Evolutionary conservation across 2,113 vertebrate species (phyloP), one percentile per base, ranked within the genome.

Genomic region (Rhegmatorhina hoffmannsi): DNA sequence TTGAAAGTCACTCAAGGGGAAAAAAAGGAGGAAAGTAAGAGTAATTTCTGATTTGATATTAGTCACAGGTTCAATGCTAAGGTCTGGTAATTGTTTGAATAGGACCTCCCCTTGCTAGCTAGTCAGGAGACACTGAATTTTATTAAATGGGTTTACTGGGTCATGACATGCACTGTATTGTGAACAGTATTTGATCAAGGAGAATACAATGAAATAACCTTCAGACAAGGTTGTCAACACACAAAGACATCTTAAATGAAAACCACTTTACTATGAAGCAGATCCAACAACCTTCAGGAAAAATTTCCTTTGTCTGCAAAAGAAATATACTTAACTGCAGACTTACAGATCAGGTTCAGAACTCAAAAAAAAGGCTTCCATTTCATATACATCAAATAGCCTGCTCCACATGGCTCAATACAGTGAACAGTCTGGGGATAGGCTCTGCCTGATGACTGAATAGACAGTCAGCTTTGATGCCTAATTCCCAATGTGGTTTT

Each of bases 51-150:
- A 91, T 95, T 96, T 96, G 60, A 34, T 91, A 63, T 79, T 90
- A 95, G 84, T 74, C 84, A 91, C 85, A 53, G 50, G 92, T 91
- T 95, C 79, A 94, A 66, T 20, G 14, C 50, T 89, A 91, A 63
- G 87, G 70, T 92, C 94, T 96, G 85, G 44, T 91, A 95, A 94
- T 95, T 96, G 49, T 92, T 89, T 95, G 72, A 92, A 92, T 83
- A 68, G 63, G 55, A 63, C 34, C 26, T 87, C 80, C 53, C 60
- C 90, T 80, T 94, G 26, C 20, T 56, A 81, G 72, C 81, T 86
- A 70, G 46, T 10, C 31, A 95, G 62, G 60, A 94, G 82, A 81
- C 25, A 75, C 0, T 92, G 72, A 83, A 34, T 80, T 89, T 87
- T 47, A 55, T 89, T 95, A 91, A 94, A 80, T 90, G 85, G 76